Percentiles rank a stretch among this genome's conserved stretches.
phyloP scores from a whole-genome alignment of 2,888 invertebrate genomes.

The Enchytraeus crypticus region DNA sequence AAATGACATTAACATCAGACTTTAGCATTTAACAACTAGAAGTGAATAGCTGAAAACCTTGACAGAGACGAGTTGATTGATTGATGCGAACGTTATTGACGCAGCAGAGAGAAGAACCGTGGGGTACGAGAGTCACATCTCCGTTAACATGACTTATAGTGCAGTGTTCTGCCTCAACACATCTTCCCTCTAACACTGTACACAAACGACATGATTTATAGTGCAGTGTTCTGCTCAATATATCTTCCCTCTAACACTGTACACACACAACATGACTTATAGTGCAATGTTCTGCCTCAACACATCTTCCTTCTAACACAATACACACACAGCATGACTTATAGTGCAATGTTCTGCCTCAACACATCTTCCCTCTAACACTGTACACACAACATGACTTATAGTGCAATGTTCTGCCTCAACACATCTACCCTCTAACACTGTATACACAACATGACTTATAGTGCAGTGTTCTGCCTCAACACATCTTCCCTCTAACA shows the following conservation, averaged over 20 bases:
- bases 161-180: constrained; percentile 39
- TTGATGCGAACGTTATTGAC: constrained; percentile 36
- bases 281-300: constrained; percentile 23
- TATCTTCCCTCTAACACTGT: constrained; percentile 49
- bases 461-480: constrained; percentile 38
- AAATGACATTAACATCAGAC: no score
- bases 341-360: constrained; percentile 41
- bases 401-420: no score
- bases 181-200: constrained; percentile 49
- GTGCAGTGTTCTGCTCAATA: constrained; percentile 25
- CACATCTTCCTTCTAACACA: constrained; percentile 49
- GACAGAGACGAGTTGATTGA: constrained; percentile 35
- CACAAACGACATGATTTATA: background rate
- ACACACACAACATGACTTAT: background rate
- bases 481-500: constrained; percentile 45
- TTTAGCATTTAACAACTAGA: no score
- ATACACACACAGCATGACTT: constrained; percentile 23
- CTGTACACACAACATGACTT: no score
- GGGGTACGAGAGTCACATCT: constrained; percentile 30
- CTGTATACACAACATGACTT: no score
- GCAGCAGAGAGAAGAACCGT: constrained; percentile 33
- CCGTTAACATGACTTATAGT: constrained; percentile 36
- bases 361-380: no score
- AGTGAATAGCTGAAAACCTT: constrained; percentile 32
- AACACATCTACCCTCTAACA: no score